Conservation (phyloP, 2,888 invertebrate species). For the Chalcosyrphus nemorum region DNA sequence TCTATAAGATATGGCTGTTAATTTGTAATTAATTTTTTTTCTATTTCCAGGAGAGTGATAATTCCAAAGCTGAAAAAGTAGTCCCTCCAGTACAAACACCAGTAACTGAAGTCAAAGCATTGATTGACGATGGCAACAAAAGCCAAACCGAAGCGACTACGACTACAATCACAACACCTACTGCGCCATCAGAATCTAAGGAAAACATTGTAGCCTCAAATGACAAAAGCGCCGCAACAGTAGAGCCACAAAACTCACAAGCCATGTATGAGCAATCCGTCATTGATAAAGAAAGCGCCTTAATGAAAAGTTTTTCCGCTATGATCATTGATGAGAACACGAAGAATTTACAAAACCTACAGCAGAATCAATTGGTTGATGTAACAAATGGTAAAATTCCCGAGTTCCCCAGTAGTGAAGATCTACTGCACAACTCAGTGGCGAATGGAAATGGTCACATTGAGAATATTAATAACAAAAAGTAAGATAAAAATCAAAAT, state of each 20-base stretch:
- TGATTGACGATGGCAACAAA: conserved; percentile 52
- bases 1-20: no score
- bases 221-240: conserved; percentile 22
- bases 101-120: conserved; percentile 53
- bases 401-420: conserved; percentile 74
- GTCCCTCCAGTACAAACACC: conserved; percentile 67
- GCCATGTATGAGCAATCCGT: conserved; percentile 81
- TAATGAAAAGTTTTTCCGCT: conserved; percentile 81
- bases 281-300: conserved; percentile 81
- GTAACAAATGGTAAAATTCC: conserved; percentile 80
- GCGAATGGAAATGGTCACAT: conserved; percentile 82
- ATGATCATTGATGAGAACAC: conserved; percentile 81
- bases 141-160: conserved; percentile 62
- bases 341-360: conserved; percentile 78
- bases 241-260: conserved; percentile 78
- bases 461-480: conserved; percentile 82
- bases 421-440: conserved; percentile 75
- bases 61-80: conserved; percentile 72
- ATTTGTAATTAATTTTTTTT: background rate
- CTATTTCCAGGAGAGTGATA: conserved; percentile 75
- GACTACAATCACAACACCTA: conserved; percentile 50
- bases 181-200: conserved; percentile 59
- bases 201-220: conserved; percentile 44
- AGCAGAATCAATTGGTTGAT: conserved; percentile 76
- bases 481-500: conserved; percentile 75